Conservation (phyloP, 2,113 vertebrate genomes). For the Gallinago paraguaiae region DNA sequence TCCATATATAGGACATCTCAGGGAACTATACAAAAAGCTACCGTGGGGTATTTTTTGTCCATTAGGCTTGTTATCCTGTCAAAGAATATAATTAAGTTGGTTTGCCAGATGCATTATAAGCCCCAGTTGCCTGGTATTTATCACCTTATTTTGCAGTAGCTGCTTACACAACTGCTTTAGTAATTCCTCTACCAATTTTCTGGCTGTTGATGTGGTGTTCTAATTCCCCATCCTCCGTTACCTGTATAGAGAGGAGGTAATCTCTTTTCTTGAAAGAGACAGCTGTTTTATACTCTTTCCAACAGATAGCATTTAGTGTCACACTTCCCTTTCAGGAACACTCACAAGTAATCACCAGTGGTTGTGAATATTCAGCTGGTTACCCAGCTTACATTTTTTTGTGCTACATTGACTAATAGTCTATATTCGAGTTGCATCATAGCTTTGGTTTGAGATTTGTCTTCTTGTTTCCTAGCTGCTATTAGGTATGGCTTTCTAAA, state of each 20-base stretch:
- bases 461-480: neutral
- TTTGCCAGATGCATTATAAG: conserved; percentile 18
- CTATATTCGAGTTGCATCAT: neutral
- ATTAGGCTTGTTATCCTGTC: conserved; percentile 25
- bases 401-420: neutral
- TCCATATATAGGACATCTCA: neutral
- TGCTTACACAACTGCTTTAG: conserved; percentile 18
- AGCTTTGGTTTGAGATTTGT: neutral
- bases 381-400: neutral
- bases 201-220: neutral
- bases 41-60: neutral
- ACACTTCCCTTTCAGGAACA: neutral
- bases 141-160: neutral
- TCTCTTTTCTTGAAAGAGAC: neutral
- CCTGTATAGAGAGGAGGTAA: neutral
- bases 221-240: neutral
- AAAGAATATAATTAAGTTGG: conserved; percentile 18
- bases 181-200: conserved; percentile 11
- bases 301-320: neutral
- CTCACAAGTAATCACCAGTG: neutral
- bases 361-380: neutral
- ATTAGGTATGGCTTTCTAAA: neutral
- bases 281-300: neutral
- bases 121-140: conserved; percentile 32
- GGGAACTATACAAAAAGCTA: neutral